phyloP scores from a whole-genome alignment of 2,888 invertebrate genomes.

The Hipparchia semele region DNA sequence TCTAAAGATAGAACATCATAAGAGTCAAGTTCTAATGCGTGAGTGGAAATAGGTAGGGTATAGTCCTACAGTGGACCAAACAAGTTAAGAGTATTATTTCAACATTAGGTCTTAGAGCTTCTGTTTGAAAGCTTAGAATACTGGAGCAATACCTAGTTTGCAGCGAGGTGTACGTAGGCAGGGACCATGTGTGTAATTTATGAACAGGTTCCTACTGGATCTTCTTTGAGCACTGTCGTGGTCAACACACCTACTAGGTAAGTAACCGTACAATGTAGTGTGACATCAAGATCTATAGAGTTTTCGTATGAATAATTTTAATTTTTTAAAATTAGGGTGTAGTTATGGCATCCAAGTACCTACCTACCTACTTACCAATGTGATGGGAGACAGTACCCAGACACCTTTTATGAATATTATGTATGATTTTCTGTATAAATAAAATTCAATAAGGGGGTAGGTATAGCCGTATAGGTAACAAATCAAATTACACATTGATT shows the following conservation, averaged over 20 bases:
- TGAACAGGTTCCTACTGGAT: conserved; percentile 37
- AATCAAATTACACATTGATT: too few relatives aligned
- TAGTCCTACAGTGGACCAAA: background rate
- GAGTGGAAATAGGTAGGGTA: background rate
- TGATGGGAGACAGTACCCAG: background rate
- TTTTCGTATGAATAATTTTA: conserved; percentile 18
- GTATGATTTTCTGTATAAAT: background rate
- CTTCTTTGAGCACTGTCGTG: conserved; percentile 30
- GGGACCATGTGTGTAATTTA: conserved; percentile 32
- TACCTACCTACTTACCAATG: background rate
- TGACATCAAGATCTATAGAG: background rate
- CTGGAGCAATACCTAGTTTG: background rate
- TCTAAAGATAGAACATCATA: conserved; percentile 1
- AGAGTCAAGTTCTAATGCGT: conserved; percentile 12
- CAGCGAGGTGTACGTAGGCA: conserved; percentile 15
- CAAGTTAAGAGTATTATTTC: background rate
- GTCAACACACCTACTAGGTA: conserved; percentile 8
- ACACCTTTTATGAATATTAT: too few relatives aligned
- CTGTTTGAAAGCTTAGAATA: conserved; percentile 12
- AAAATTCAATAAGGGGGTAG: too few relatives aligned
- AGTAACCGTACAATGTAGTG: background rate
- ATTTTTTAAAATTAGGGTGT: too few relatives aligned
- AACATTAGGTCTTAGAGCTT: background rate
- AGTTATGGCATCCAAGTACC: background rate
- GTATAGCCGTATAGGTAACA: too few relatives aligned